Evolutionary conservation across 2,888 invertebrate species (phyloP).

Genomic region (Imbricaverruca yamaguchii): DNA sequence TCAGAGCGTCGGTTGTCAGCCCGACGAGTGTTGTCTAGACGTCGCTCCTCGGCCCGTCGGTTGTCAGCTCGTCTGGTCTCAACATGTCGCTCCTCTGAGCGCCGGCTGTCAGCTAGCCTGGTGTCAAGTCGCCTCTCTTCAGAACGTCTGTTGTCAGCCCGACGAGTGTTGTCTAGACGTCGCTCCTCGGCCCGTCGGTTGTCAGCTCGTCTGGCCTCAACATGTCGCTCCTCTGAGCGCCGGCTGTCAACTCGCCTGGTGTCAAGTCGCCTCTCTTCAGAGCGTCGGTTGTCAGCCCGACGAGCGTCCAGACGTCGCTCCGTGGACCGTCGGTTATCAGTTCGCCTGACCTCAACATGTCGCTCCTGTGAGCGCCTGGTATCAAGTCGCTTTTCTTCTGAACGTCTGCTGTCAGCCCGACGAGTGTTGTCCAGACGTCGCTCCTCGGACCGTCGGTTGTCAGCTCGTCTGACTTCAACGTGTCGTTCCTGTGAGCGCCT

Average conservation of each 20-base stretch:
- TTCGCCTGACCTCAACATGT: not conserved
- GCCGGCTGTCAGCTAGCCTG: not conserved
- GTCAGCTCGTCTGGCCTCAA: not conserved
- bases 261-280: not conserved
- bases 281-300: not conserved
- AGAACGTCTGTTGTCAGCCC: not conserved
- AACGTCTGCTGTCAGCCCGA: not conserved
- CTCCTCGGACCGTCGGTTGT: not conserved
- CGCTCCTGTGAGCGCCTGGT: not conserved
- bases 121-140: not conserved
- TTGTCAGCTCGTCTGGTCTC: not conserved
- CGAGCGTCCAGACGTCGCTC: not conserved
- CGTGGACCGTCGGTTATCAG: not conserved
- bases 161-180: not conserved
- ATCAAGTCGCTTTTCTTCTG: not conserved
- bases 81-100: not conserved
- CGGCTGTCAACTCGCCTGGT: not conserved
- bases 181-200: not conserved
- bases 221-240: not conserved
- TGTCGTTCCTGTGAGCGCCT: not conserved
- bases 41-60: not conserved
- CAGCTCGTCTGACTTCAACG: not conserved
- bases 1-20: not conserved
- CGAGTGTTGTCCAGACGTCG: too few species aligned
- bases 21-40: not conserved